These are phyloP conservation scores for Uropsilus gracilis DNA, from an alignment of 2,113 vertebrate genomes.

Conservation along the genomic window DNA sequence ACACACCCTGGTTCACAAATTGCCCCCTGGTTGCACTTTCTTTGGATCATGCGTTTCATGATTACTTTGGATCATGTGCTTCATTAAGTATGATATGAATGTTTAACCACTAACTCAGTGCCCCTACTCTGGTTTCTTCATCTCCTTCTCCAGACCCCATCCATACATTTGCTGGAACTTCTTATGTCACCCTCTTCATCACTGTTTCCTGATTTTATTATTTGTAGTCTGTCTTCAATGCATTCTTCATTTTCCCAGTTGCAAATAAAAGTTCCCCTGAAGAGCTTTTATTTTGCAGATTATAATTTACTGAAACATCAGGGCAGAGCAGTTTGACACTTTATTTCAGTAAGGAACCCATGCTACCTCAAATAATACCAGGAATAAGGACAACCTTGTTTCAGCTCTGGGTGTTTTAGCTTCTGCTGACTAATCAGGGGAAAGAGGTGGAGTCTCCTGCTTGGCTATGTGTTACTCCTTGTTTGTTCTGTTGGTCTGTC, in stretches of 20 bases:
- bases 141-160: background rate
- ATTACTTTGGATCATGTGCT: background rate
- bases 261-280: background rate
- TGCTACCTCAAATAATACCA: background rate
- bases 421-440: background rate
- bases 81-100: background rate
- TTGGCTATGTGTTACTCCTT: background rate
- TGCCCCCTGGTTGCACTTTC: too few species aligned
- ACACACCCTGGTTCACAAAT: too few species aligned
- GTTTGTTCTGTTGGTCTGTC: background rate
- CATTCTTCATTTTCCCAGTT: background rate
- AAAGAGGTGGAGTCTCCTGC: rapidly evolving
- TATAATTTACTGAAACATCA: background rate
- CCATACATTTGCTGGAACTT: background rate
- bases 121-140: background rate
- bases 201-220: background rate
- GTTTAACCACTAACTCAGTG: background rate
- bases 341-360: background rate
- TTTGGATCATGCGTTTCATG: background rate
- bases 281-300: background rate
- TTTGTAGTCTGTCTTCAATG: background rate
- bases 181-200: background rate
- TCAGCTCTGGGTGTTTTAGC: background rate
- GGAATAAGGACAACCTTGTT: background rate
- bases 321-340: background rate